A percentile compares a stretch with the other conserved stretches of the same genome.
phyloP scores from a whole-genome alignment of 2,888 invertebrate genomes.

The Prosopocoilus inquinatus region DNA sequence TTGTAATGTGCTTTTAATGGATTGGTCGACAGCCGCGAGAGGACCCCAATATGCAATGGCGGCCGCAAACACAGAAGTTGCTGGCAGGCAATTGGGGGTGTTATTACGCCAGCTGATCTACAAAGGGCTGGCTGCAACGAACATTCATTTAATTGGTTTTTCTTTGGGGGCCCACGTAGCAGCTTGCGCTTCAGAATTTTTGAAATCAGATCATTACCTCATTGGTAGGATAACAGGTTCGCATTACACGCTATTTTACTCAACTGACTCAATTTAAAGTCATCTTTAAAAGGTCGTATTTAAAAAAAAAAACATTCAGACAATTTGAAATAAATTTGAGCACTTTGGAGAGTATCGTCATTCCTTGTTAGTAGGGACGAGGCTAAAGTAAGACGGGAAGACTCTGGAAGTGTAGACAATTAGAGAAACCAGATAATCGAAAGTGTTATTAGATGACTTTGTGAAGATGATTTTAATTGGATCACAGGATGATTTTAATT shows the following conservation, averaged over 20 bases:
- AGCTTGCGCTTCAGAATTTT: conserved; percentile 57
- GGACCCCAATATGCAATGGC: conserved; percentile 57
- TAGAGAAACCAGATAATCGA: too few species aligned
- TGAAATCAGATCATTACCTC: conserved; percentile 51
- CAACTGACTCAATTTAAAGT: conserved; percentile 9
- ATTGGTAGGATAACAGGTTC: conserved; percentile 59
- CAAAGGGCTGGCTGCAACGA: conserved; percentile 48
- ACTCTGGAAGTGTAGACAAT: too few species aligned
- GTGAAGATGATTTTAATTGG: too few species aligned
- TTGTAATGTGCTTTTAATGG: conserved; percentile 55
- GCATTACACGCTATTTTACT: too few species aligned
- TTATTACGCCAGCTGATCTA: conserved; percentile 53
- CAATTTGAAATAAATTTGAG: too few species aligned
- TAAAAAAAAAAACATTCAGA: background rate
- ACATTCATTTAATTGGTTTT: conserved; percentile 59
- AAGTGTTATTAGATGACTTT: too few species aligned
- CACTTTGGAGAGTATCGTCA: too few species aligned
- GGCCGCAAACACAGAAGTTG: conserved; percentile 61
- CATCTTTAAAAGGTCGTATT: background rate
- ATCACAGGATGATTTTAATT: too few species aligned
- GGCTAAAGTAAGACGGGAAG: too few species aligned
- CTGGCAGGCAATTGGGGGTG: conserved; percentile 58
- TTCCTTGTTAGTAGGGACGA: too few species aligned
- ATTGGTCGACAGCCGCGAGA: conserved; percentile 59
- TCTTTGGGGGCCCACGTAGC: conserved; percentile 63